Evolutionary conservation across 2,888 invertebrate genomes (phyloP).

Genomic region (Cyclophora albipunctata): DNA sequence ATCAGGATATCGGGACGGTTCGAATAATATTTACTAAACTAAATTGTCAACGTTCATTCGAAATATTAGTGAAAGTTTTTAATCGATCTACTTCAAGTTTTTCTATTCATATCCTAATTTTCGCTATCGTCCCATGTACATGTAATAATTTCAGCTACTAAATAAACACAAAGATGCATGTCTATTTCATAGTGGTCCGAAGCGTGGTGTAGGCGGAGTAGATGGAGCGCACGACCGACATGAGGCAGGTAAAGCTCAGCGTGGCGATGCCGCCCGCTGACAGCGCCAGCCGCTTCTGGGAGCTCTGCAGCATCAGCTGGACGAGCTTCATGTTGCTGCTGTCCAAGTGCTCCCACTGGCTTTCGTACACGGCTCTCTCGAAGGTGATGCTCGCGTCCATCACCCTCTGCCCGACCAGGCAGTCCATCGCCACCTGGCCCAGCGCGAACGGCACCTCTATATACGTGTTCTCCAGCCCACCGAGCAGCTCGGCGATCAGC

Average conservation of each 20-base stretch:
- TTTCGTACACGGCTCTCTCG: constrained; percentile 29
- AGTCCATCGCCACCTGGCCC: constrained; percentile 36
- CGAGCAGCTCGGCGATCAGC: constrained; percentile 43
- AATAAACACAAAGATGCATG: too few relatives aligned
- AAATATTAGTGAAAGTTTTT: too few relatives aligned
- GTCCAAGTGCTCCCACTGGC: constrained; percentile 38
- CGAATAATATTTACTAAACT: too few relatives aligned
- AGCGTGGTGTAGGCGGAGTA: constrained; percentile 39
- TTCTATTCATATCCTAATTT: too few relatives aligned
- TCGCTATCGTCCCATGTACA: too few relatives aligned
- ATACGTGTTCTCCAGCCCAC: constrained; percentile 44
- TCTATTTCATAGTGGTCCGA: constrained; percentile 21
- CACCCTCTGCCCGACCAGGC: constrained; percentile 33
- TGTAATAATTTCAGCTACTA: too few relatives aligned
- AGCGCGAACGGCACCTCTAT: constrained; percentile 40
- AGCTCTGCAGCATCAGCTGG: constrained; percentile 29
- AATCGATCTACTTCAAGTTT: too few relatives aligned
- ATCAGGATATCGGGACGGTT: too few relatives aligned
- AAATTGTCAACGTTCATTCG: too few relatives aligned
- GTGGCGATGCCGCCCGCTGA: constrained; percentile 33
- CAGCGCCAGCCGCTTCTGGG: constrained; percentile 33
- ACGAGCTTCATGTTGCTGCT: constrained; percentile 30
- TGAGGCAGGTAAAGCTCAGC: constrained; percentile 28
- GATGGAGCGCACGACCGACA: constrained; percentile 26
- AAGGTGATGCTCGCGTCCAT: constrained; percentile 31